phyloP scores from a whole-genome alignment of 2,797 vertebrate species.

The Tiaroga cobitis region DNA sequence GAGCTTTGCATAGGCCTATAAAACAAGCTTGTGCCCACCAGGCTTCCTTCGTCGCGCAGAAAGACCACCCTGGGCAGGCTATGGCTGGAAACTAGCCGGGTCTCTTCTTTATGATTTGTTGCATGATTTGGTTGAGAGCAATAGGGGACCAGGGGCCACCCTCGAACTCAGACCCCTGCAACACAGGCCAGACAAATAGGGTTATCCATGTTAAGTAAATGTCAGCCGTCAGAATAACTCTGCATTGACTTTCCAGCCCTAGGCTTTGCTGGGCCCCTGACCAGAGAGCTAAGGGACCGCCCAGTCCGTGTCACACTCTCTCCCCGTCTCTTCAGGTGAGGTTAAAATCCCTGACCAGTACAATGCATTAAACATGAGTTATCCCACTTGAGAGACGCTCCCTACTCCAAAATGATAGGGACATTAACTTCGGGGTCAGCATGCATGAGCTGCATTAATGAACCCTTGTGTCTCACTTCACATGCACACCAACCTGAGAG shows the following conservation, averaged over 20 bases:
- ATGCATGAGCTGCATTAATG: conserved; percentile 78
- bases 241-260: conserved; percentile 59
- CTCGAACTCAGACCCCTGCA: conserved; percentile 61
- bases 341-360: conserved; percentile 74
- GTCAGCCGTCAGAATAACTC: conserved; percentile 67
- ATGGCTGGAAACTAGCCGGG: not conserved
- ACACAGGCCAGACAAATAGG: conserved; percentile 39
- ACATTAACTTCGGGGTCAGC: conserved; percentile 77
- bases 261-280: conserved; percentile 56
- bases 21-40: conserved; percentile 10
- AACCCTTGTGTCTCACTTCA: conserved; percentile 68
- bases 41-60: not conserved
- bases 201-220: conserved; percentile 73
- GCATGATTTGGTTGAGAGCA: conserved; percentile 56
- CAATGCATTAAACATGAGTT: conserved; percentile 81
- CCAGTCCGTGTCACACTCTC: conserved; percentile 55
- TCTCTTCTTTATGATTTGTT: conserved; percentile 65
- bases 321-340: conserved; percentile 67
- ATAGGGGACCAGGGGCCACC: conserved; percentile 60
- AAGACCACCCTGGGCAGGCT: not conserved
- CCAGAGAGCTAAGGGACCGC: conserved; percentile 31
- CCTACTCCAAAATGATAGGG: conserved; percentile 76
- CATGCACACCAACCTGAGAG: conserved; percentile 61
- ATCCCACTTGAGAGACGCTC: conserved; percentile 68
- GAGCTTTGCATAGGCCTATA: not conserved